Evolutionary conservation across 2,888 invertebrate species (phyloP), one percentile per base, ranked within the genome.

Genomic region (Gortyna flavago): DNA sequence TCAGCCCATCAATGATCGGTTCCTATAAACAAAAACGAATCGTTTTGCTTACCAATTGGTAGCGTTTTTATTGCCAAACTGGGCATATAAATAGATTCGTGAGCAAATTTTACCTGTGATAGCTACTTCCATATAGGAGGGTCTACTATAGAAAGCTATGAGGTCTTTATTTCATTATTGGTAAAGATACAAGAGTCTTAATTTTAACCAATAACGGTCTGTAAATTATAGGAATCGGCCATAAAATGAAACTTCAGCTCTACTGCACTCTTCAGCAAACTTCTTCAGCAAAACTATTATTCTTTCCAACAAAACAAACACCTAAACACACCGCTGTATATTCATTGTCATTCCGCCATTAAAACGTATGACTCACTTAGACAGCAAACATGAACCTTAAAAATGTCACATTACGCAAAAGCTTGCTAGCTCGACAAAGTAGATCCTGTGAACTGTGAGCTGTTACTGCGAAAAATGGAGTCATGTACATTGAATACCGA

Each of bases 371-470:
- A 84, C 73, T 81, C 75, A 78, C 75, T 88, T 81, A 77, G 51
- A 70, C 74, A 54, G 71, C 70, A 75, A 79, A 81, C 70, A 75
- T 57, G 84, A 62, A 83, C 79, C 61, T 67, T 75, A 70, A 75
- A 84, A 79, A 75, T 68, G 84, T 77, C 72, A 67, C 68, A 82
- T 87, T 81, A 83, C 75, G 73, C 85, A 80, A 87, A 80, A 85
- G 81, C 80, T 83, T 77, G 76, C 74, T 65, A 74, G 72, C 75
- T 72, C 51, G 25, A 80, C 77, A 82, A 83, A 81, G 81, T 68
- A 80, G 76, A 80, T 82, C 74, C 67, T 69, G 71, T 78, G 66
- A 72, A 77, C 77, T n/a, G 71, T 78, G 66, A 72, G 76, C 77
- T n/a, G 69, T 69, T 69, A 69, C 57, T 73, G 80, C 57, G 74